A percentile compares a stretch with the other conserved stretches of the same genome.
phyloP scores from a whole-genome alignment of 2,113 vertebrate genomes.

The Donacobius atricapilla region DNA sequence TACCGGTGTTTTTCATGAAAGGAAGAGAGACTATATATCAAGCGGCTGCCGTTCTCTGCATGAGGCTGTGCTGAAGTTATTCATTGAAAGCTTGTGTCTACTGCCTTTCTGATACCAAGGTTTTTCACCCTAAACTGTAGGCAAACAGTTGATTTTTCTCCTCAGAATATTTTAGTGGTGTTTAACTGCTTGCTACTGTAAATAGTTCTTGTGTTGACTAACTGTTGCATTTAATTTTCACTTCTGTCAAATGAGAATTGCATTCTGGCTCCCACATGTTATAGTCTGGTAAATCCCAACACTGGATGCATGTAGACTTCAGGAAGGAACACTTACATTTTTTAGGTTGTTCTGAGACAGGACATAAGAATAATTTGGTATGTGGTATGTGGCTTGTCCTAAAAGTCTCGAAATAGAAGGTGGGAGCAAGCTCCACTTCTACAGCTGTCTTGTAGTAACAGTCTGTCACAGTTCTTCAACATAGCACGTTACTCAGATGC shows the following conservation, averaged over 20 bases:
- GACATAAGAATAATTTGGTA: not conserved
- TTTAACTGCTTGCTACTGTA: not conserved
- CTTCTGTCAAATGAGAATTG: not conserved
- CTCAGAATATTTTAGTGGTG: not conserved
- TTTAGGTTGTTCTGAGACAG: not conserved
- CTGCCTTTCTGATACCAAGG: not conserved
- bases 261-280: not conserved
- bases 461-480: not conserved
- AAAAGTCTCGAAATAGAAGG: not conserved
- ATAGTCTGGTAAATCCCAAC: not conserved
- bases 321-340: not conserved
- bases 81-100: not conserved
- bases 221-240: constrained; percentile 1
- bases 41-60: not conserved
- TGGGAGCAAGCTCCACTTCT: not conserved
- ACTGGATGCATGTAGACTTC: not conserved
- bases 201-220: not conserved
- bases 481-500: not conserved
- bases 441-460: not conserved
- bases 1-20: not conserved
- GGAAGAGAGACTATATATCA: not conserved
- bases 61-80: not conserved
- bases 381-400: not conserved
- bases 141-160: not conserved
- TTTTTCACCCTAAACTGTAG: not conserved